Evolutionary conservation across 1,140 invertebrate genomes (phyloP), one percentile per base, ranked within the genome.

Genomic region (Aphaenogaster rudis): DNA sequence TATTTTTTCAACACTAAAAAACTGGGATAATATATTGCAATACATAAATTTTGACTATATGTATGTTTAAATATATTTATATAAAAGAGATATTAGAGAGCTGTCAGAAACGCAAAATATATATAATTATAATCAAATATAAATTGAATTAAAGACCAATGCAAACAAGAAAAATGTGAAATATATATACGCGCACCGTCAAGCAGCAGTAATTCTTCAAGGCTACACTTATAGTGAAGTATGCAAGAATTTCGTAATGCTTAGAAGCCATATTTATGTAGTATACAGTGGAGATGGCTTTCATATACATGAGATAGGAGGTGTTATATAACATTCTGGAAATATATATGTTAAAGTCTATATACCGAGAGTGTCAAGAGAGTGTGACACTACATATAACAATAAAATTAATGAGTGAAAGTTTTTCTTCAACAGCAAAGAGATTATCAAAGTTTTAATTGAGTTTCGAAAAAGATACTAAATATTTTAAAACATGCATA

Each of bases 271-370:
- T 71, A 3, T 28, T 28, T 36, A 21, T 13, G 1, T 13, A 61
- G n/a, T n/a, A 28, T 36, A 39, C 15, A 28, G 7, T 17, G 3
- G 2, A 66, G 8, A 39, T 9, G 1, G 7, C 33, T 61, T 61
- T 33, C n/a, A 71, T 50, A 15, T 33, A 50, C 33, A 28, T 0
- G 5, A 21, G 21, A 71, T 7, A 21, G 1, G 21, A 71, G n/a
- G 1, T 28, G 33, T 72, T 72, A 72, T 52, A n/a, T 72, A 72
- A 72, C 8, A 69, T 28, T 50, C 15, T 71, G 15, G 8, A 52
- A 52, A 33, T 2, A 45, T 48, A 21, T 48, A 21, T 28, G 2
- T 2, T 69, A 69, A 69, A 71, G 7, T 71, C 4, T 67, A 6
- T 48, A 0, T 9, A 42, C 42, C 28, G 28, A 28, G 0, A 28